Percentiles rank a stretch among this genome's conserved stretches.
These are phyloP conservation scores for Parazoanthus atlanticus DNA, from an alignment of 92 coral and sea anemone genomes.

Conservation along the genomic window DNA sequence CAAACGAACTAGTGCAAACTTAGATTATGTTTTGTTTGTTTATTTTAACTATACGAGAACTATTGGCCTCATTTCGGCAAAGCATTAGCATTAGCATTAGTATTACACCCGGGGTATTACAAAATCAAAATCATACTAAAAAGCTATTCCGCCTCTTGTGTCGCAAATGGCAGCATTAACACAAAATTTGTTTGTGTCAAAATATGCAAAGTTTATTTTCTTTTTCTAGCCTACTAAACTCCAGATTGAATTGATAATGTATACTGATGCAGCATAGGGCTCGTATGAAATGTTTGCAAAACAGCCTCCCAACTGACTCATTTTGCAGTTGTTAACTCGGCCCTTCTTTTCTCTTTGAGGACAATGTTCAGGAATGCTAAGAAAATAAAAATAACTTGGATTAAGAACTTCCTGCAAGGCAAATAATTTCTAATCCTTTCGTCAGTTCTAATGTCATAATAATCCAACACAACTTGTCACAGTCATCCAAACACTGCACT, in stretches of 20 bases:
- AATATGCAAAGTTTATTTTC: not conserved
- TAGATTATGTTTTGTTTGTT: slow-evolving; percentile 10
- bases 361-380: slow-evolving; percentile 23
- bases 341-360: not conserved
- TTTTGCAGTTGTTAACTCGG: not conserved
- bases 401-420: slow-evolving; percentile 49
- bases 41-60: not conserved
- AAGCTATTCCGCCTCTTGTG: slow-evolving; percentile 3
- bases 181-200: not conserved
- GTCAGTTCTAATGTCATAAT: slow-evolving; percentile 59
- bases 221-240: slow-evolving; percentile 19
- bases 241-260: not conserved
- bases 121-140: slow-evolving; percentile 5
- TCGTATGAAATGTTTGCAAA: not conserved
- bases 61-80: slow-evolving; percentile 19
- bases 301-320: not conserved
- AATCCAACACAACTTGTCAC: slow-evolving; percentile 53
- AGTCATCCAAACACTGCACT: slow-evolving; percentile 18
- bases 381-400: slow-evolving; percentile 20
- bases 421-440: slow-evolving; percentile 60
- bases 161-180: not conserved
- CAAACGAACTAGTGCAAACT: slow-evolving; percentile 2
- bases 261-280: not conserved
- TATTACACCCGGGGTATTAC: too few relatives aligned
- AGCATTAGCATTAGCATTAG: slow-evolving; percentile 1